These are phyloP conservation scores for Ochotona curzoniae DNA, from an alignment of 2,113 vertebrate species.

Conservation along the genomic window DNA sequence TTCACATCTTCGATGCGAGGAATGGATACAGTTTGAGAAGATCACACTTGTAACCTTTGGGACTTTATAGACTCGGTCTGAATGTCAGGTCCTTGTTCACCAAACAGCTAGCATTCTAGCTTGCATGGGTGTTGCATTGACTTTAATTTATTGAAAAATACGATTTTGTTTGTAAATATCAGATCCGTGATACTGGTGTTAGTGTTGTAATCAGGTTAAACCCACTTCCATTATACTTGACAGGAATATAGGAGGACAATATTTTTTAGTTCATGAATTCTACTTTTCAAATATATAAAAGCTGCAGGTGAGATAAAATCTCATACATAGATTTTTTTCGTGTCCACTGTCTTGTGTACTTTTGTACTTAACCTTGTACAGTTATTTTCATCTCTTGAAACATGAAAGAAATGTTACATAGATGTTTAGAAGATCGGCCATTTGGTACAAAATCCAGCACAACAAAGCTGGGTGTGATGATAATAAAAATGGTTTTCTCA, in stretches of 20 bases:
- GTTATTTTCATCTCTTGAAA: slow-evolving; percentile 94
- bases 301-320: slow-evolving; percentile 85
- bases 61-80: slow-evolving; percentile 86
- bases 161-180: slow-evolving; percentile 94
- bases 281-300: slow-evolving; percentile 86
- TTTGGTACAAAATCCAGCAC: slow-evolving; percentile 88
- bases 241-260: slow-evolving; percentile 86
- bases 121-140: slow-evolving; percentile 98
- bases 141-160: slow-evolving; percentile 96
- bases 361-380: slow-evolving; percentile 93
- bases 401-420: slow-evolving; percentile 90
- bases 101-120: slow-evolving; percentile 93
- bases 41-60: slow-evolving; percentile 79
- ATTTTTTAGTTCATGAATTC: slow-evolving; percentile 89
- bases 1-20: slow-evolving; percentile 96
- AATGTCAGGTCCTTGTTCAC: slow-evolving; percentile 90
- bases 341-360: slow-evolving; percentile 90
- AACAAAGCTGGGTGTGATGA: slow-evolving; percentile 85
- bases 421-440: slow-evolving; percentile 89
- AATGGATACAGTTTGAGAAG: slow-evolving; percentile 95
- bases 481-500: slow-evolving; percentile 90
- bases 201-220: slow-evolving; percentile 92
- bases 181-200: slow-evolving; percentile 92
- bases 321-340: slow-evolving; percentile 88
- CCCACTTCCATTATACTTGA: slow-evolving; percentile 90